These are phyloP conservation scores for Cyanistes caeruleus DNA, from an alignment of 2,113 vertebrate genomes.

Conservation along the genomic window DNA sequence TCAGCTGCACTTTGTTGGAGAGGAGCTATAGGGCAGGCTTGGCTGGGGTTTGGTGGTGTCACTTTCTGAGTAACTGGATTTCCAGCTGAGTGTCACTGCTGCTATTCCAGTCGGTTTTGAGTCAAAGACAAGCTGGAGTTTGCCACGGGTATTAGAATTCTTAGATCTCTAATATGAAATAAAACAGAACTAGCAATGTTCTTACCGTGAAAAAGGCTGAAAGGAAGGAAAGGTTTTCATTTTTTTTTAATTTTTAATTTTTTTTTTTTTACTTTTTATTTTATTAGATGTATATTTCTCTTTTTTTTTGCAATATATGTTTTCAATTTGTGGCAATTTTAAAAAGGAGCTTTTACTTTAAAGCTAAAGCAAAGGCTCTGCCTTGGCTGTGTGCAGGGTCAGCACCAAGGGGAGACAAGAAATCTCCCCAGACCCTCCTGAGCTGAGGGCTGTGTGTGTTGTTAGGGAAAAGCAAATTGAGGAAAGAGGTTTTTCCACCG, in stretches of 20 bases:
- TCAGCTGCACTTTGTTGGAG: background rate
- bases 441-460: accelerated
- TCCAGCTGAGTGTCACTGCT: background rate
- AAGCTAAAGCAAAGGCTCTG: background rate
- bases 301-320: background rate
- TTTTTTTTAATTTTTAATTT: background rate
- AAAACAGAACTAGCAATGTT: background rate
- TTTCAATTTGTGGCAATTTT: background rate
- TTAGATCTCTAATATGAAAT: background rate
- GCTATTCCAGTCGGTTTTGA: background rate
- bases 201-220: background rate
- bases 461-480: background rate
- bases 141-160: background rate
- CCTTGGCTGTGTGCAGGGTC: background rate
- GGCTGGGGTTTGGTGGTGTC: background rate
- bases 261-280: background rate
- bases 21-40: background rate
- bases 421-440: background rate
- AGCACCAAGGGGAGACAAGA: background rate
- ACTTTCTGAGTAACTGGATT: background rate
- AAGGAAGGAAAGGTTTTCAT: background rate
- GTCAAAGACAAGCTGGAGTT: background rate
- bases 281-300: too few relatives aligned
- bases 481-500: background rate
- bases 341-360: background rate